Base-by-base conservation (phyloP, 2,113 vertebrate species). In the Puffinus mauretanicus region DNA sequence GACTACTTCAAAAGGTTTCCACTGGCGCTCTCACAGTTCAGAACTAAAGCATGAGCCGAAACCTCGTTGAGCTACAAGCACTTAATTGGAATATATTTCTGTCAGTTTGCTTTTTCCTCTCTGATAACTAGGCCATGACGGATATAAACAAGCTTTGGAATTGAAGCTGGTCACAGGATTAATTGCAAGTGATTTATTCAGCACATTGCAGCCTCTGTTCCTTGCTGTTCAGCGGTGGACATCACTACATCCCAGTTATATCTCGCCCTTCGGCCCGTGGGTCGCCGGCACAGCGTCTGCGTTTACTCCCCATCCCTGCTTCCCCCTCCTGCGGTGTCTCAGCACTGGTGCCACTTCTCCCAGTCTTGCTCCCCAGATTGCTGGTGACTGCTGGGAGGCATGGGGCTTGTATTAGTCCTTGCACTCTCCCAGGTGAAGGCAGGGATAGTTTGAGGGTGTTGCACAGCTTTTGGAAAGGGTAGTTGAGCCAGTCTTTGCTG, bases 181-280 rank as follows among this genome's bases (percentile, higher is more conserved):
- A 81, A 77, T 46, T 87, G 55, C 44, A 42, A 61, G 82, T 34
- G 80, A 71, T 95, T 88, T n/a, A 30, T 44, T 8, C 58, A 30
- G 52, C 52, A 25, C 25, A 0, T 5, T 6, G 58, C 36, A 36
- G 61, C 49, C 72, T 27, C 25, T 15, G 44, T 2, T 64, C 49
- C 81, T 26, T 16, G 62, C 67, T 57, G 62, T 29, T n/a, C 18
- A 4, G 57, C 0, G 8, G 12, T 17, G 46, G 67, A 36, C 18
- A 0, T 16, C 0, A 1, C 60, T 10, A 2, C 6, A 9, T 8
- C 46, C 60, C 61, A 0, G 11, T 29, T 5, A 4, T 1, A 11
- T 8, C 54, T 47, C 42, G 8, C 30, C 21, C 40, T 44, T 30
- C 0, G 3, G 16, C 29, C 21, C 1, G 0, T 8, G 44, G 29